These are phyloP conservation scores for Chymomyza costata DNA, from an alignment of 1,140 invertebrate genomes.

Conservation along the genomic window DNA sequence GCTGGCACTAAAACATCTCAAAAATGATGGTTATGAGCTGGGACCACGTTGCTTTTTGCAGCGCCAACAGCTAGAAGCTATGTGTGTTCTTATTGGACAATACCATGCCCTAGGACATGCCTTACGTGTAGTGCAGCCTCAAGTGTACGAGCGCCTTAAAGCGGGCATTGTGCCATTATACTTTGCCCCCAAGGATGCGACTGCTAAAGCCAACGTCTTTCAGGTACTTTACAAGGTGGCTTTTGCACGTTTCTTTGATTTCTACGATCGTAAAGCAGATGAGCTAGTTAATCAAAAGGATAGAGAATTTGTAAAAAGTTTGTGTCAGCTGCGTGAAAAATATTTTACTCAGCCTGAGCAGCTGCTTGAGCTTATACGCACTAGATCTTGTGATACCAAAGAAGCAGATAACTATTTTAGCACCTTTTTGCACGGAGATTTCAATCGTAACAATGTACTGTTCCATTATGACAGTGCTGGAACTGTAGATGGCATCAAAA, in stretches of 20 bases:
- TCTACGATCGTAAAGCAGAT: slow-evolving; percentile 2
- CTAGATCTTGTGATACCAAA: neutral
- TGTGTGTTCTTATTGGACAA: slow-evolving; percentile 23
- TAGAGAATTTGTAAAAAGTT: no score
- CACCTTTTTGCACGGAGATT: slow-evolving; percentile 37
- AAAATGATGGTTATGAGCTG: slow-evolving; percentile 17
- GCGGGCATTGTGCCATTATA: slow-evolving; percentile 14
- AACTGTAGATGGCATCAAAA: slow-evolving; percentile 16
- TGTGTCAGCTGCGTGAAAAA: slow-evolving; percentile 14
- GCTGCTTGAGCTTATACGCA: slow-evolving; percentile 24
- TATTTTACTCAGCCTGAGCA: slow-evolving; percentile 14
- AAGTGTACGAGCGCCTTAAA: slow-evolving; percentile 11
- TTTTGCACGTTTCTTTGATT: slow-evolving; percentile 31
- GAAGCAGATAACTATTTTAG: slow-evolving; percentile 14
- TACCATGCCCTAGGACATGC: slow-evolving; percentile 35
- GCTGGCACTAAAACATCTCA: slow-evolving; percentile 33
- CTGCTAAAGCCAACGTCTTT: slow-evolving; percentile 11
- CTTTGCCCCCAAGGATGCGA: slow-evolving; percentile 7
- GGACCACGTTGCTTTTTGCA: slow-evolving; percentile 25
- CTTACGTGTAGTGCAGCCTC: slow-evolving; percentile 7
- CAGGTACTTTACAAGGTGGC: slow-evolving; percentile 11
- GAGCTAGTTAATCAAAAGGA: no score
- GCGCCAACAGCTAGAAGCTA: slow-evolving; percentile 19
- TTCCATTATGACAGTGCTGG: slow-evolving; percentile 19
- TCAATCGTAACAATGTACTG: slow-evolving; percentile 41